These are phyloP conservation scores for Anthoscopus minutus DNA, from an alignment of 2,113 vertebrate genomes.

Conservation along the genomic window DNA sequence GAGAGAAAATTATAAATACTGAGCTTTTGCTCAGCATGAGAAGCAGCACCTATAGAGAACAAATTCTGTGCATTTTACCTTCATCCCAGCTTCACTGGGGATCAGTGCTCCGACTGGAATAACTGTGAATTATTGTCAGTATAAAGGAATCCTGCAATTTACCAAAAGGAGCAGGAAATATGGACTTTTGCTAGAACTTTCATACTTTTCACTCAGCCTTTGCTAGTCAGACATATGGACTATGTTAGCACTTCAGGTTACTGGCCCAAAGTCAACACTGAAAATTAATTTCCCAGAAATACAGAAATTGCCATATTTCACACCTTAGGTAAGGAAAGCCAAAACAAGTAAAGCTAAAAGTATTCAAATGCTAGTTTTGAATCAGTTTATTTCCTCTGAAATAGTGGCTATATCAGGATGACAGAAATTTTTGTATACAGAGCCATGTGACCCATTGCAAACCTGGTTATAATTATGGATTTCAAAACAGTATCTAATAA, in stretches of 20 bases:
- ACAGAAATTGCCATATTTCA: conserved; percentile 49
- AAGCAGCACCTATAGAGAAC: neutral
- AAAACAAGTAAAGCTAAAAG: conserved; percentile 44
- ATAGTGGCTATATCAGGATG: neutral
- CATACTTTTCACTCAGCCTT: conserved; percentile 43
- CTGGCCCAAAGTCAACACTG: conserved; percentile 46
- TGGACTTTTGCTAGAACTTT: conserved; percentile 34
- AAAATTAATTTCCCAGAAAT: conserved; percentile 67
- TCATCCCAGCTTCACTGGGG: neutral
- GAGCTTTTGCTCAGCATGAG: neutral
- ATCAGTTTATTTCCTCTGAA: conserved; percentile 33
- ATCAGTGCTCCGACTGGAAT: conserved; percentile 31
- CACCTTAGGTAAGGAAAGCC: conserved; percentile 31
- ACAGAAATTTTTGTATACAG: neutral
- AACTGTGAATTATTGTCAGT: conserved; percentile 29
- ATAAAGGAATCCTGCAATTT: conserved; percentile 60
- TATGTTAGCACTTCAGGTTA: conserved; percentile 60
- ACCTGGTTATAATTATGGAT: conserved; percentile 35
- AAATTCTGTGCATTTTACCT: conserved; percentile 45
- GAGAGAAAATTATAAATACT: neutral
- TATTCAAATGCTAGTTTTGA: conserved; percentile 21
- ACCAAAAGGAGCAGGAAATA: conserved; percentile 60
- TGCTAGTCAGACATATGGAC: conserved; percentile 57
- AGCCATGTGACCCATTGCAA: neutral
- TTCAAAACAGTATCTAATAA: conserved; percentile 48